Evolutionary conservation across 2,888 invertebrate genomes (phyloP), one percentile per base, ranked within the genome.

Genomic region (Oeneis ivallda): DNA sequence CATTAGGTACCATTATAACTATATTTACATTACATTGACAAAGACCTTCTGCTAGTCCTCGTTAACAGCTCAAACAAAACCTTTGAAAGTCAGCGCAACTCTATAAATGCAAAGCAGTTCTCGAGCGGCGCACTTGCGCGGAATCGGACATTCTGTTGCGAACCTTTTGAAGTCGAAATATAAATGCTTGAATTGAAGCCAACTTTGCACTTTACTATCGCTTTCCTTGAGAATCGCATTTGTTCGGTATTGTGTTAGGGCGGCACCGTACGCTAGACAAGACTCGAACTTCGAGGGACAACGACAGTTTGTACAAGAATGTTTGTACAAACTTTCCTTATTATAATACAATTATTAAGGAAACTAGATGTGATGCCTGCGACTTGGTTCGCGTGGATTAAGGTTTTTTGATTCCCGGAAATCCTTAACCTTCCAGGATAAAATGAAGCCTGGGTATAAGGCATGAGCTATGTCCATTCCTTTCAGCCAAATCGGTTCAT

Each of bases 151-250:
- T 67, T 67, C 65, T 67, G 67, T 67, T 61, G 54, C 57, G 56
- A 67, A 69, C 52, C 61, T 65, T 65, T 65, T 63, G 47, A 67
- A 67, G 65, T 64, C 63, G 41, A 57, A 65, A 69, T 63, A 65
- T 65, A 63, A 69, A 69, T 58, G 67, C 65, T 65, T 50, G 65
- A 65, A 63, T 65, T 58, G 69, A 61, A 63, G 69, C 60, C 69
- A 63, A 69, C 63, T 69, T 64, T 65, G 67, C 65, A 62, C 67
- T 65, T 65, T 61, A 26, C 62, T 53, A 63, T 61, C 61, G 57
- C 47, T 57, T 57, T 52, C 60, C 54, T 49, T n/a, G 49, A 60
- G 47, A 60, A 37, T 59, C 45, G n/a, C 26, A 49, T 60, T 45
- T 60, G 60, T 49, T 19, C 60, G 17, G 54, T 60, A 65, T 65